Evolutionary conservation across 2,797 vertebrate genomes (phyloP).

Genomic region (Coregonus ussuriensis): DNA sequence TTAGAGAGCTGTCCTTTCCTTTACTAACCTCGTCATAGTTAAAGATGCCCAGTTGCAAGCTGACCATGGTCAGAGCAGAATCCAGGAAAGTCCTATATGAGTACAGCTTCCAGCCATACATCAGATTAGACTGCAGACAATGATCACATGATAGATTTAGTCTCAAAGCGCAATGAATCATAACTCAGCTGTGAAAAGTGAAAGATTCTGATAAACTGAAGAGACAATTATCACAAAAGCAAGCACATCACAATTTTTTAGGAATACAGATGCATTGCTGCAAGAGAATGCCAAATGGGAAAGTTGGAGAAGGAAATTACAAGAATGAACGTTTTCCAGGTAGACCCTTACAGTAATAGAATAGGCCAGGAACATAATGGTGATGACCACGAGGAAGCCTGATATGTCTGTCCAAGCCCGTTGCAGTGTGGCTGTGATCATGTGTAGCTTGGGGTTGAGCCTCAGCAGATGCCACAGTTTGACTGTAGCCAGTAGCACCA

Average conservation of each 20-base stretch:
- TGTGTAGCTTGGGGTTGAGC: slow-evolving; percentile 87
- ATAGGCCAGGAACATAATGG: slow-evolving; percentile 86
- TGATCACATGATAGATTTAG: neutral
- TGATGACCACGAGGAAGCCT: slow-evolving; percentile 79
- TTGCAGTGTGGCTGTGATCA: slow-evolving; percentile 84
- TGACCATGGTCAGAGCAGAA: slow-evolving; percentile 82
- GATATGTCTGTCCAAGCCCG: slow-evolving; percentile 87
- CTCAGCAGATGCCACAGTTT: slow-evolving; percentile 92
- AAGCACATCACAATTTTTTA: neutral
- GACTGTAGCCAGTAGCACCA: slow-evolving; percentile 88
- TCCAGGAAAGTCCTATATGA: slow-evolving; percentile 86
- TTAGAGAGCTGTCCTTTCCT: neutral
- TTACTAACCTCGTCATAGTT: slow-evolving; percentile 87
- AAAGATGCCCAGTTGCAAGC: slow-evolving; percentile 91
- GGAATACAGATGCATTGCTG: neutral
- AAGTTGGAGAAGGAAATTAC: neutral
- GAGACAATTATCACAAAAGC: neutral
- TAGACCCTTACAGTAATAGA: slow-evolving; percentile 79
- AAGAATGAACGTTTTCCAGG: neutral
- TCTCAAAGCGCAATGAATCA: neutral
- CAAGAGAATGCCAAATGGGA: neutral
- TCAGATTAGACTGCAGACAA: slow-evolving; percentile 79
- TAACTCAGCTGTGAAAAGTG: neutral
- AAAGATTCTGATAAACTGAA: slow-evolving; percentile 3
- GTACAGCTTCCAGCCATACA: slow-evolving; percentile 87